These are phyloP conservation scores for Percina caprodes DNA, from an alignment of 2,113 vertebrate genomes.

Conservation along the genomic window DNA sequence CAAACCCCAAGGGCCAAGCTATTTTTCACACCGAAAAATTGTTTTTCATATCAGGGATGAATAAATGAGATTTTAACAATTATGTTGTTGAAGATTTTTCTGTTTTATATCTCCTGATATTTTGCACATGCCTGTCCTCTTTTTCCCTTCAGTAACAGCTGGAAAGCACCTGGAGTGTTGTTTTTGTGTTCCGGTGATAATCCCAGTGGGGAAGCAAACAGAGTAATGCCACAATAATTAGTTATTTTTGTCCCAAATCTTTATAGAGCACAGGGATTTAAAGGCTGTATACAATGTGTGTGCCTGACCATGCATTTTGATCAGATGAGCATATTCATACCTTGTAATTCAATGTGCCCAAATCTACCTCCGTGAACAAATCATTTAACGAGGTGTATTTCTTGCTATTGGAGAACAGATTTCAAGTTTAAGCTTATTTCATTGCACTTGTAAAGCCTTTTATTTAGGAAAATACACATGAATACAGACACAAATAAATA, in stretches of 20 bases:
- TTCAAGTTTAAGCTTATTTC: neutral
- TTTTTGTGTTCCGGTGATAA: conserved; percentile 33
- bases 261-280: conserved; percentile 4
- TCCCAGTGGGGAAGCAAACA: conserved; percentile 26
- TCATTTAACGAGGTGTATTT: neutral
- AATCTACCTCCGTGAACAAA: neutral
- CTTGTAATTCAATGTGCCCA: neutral
- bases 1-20: conserved; percentile 52
- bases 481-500: neutral
- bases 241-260: conserved; percentile 18
- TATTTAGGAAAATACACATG: neutral
- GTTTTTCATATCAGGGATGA: conserved; percentile 84
- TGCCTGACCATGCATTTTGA: neutral
- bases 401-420: neutral
- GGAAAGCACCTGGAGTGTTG: conserved; percentile 45
- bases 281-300: neutral
- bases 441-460: neutral
- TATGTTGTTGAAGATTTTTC: neutral
- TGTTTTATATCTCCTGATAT: neutral
- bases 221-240: conserved; percentile 1
- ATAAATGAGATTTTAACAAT: conserved; percentile 85
- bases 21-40: conserved; percentile 76
- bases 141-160: conserved; percentile 46
- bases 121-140: conserved; percentile 34
- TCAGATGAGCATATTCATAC: neutral